These are phyloP conservation scores for Microtus agrestis DNA, from an alignment of 2,797 vertebrate genomes.

Conservation along the genomic window DNA sequence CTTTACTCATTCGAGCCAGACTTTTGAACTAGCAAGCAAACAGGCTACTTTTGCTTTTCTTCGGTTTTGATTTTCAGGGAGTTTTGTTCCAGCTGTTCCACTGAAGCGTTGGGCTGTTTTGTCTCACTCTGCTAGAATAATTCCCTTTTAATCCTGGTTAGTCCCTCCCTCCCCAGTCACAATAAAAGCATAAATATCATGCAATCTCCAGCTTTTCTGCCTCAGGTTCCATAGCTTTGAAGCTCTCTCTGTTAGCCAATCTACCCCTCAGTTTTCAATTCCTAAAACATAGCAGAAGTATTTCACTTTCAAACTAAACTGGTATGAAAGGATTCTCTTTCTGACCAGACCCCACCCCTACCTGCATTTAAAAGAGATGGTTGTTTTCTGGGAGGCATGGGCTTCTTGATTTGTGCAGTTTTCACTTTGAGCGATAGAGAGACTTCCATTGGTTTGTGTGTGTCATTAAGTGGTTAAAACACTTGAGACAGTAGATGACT, in stretches of 20 bases:
- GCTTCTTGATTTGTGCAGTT: not conserved
- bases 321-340: not conserved
- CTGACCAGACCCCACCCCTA: not conserved
- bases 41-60: not conserved
- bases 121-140: slow-evolving; percentile 21
- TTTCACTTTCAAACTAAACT: slow-evolving; percentile 30
- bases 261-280: slow-evolving; percentile 46
- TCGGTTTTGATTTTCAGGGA: slow-evolving; percentile 29
- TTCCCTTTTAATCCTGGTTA: slow-evolving; percentile 37
- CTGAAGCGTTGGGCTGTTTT: slow-evolving; percentile 42
- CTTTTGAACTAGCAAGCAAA: slow-evolving; percentile 18
- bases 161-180: not conserved
- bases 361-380: not conserved
- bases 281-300: slow-evolving; percentile 18
- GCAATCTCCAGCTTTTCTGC: not conserved
- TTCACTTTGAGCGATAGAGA: not conserved
- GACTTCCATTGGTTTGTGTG: not conserved
- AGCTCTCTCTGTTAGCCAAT: slow-evolving; percentile 36
- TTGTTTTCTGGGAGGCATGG: not conserved
- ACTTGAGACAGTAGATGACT: not conserved
- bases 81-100: slow-evolving; percentile 12
- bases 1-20: slow-evolving; percentile 32
- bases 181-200: not conserved
- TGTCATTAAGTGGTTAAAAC: slow-evolving; percentile 23
- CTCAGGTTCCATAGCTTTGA: slow-evolving; percentile 39